Evolutionary conservation across 1,140 invertebrate species (phyloP).

Genomic region (Pseudomyrmex flavicornis): DNA sequence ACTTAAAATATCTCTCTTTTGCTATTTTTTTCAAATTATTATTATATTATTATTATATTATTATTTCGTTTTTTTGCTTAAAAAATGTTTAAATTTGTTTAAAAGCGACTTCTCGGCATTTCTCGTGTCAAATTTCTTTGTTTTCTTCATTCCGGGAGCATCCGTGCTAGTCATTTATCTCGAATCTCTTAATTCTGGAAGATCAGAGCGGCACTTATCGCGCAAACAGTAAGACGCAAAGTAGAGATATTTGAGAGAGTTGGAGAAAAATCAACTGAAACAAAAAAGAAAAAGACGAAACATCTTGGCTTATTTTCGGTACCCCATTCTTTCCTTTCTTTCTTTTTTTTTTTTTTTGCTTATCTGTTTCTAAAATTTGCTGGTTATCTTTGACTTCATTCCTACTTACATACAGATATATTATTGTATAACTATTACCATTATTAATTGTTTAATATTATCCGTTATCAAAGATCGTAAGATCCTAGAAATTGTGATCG

Average conservation of each 20-base stretch:
- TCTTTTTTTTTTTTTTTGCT: conserved; percentile 19
- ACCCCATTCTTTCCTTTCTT: conserved; percentile 46
- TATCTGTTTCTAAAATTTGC: conserved; percentile 10
- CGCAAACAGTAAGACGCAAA: conserved; percentile 22
- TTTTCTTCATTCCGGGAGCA: conserved; percentile 14
- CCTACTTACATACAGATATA: not conserved
- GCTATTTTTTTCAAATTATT: not conserved
- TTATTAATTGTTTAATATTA: not conserved
- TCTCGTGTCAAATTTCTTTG: conserved; percentile 5
- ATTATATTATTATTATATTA: not conserved
- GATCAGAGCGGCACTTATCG: conserved; percentile 52
- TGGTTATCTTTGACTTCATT: conserved; percentile 16
- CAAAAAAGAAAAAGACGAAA: conserved; percentile 66
- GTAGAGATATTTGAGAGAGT: conserved; percentile 53
- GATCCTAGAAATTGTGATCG: not conserved
- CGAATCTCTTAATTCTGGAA: conserved; percentile 29
- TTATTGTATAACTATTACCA: not conserved
- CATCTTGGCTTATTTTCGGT: conserved; percentile 68
- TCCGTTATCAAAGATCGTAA: not conserved
- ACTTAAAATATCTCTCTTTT: too few relatives aligned
- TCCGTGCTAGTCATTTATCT: conserved; percentile 37
- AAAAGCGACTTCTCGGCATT: conserved; percentile 1
- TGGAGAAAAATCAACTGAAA: conserved; percentile 58
- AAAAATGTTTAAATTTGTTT: not conserved
- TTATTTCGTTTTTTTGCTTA: too few relatives aligned